A percentile compares a stretch with the other conserved stretches of the same genome.
These are phyloP conservation scores for Chionoecetes opilio DNA, from an alignment of 1,140 invertebrate species.

Conservation along the genomic window DNA sequence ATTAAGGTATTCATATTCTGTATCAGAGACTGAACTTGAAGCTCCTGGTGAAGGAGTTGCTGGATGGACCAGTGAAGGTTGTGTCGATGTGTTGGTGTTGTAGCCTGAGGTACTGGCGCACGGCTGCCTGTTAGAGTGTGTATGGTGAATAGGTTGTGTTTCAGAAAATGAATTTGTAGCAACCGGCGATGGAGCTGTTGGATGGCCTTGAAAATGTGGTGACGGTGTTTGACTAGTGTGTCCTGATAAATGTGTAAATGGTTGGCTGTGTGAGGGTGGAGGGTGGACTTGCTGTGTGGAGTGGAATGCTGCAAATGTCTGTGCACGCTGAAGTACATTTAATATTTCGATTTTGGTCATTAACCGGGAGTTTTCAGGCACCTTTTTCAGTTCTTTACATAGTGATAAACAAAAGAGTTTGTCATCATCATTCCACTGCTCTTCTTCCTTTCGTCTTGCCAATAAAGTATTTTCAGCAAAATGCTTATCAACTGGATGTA, in stretches of 20 bases:
- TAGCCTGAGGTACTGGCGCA: not conserved
- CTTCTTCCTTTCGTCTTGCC: constrained; percentile 43
- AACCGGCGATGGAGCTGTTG: not conserved
- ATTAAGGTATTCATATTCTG: not conserved
- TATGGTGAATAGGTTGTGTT: constrained; percentile 24
- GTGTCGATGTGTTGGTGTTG: not conserved
- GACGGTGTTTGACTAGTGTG: constrained; percentile 39
- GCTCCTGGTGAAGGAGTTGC: constrained; percentile 7
- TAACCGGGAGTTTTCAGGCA: constrained; percentile 51
- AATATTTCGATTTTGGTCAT: constrained; percentile 58
- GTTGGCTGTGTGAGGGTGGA: constrained; percentile 36
- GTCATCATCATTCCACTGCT: constrained; percentile 54
- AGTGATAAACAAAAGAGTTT: constrained; percentile 63
- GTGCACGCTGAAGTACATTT: constrained; percentile 60
- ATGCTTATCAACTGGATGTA: constrained; percentile 53
- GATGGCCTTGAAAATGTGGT: not conserved
- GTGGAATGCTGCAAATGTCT: not conserved
- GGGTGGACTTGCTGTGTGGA: not conserved
- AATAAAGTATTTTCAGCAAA: constrained; percentile 41
- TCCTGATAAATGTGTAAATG: constrained; percentile 32
- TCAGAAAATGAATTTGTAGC: not conserved
- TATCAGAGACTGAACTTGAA: constrained; percentile 36
- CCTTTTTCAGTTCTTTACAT: constrained; percentile 54
- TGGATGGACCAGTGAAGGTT: not conserved
- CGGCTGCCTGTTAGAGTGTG: not conserved